Conservation (phyloP, 1,140 invertebrate genomes). For the Diachasma alloeum region DNA sequence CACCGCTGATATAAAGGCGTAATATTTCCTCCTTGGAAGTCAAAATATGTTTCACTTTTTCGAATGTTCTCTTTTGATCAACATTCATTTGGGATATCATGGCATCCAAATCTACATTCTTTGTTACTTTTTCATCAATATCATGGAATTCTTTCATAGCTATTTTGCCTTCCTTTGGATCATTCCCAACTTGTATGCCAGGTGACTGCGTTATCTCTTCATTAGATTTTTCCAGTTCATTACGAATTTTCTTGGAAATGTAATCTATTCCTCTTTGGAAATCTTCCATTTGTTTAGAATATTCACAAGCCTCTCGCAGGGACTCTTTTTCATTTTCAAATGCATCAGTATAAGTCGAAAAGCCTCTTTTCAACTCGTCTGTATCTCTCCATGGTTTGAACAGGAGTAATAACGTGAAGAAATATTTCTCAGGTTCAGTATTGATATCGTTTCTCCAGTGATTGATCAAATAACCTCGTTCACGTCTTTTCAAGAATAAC, state of each 20-base stretch:
- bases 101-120: constrained; percentile 19
- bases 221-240: constrained; percentile 21
- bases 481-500: constrained; percentile 38
- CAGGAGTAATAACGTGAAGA: constrained; percentile 33
- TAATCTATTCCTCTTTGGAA: constrained; percentile 33
- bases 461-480: constrained; percentile 40
- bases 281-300: constrained; percentile 37
- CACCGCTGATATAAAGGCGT: constrained; percentile 30
- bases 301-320: constrained; percentile 30
- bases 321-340: constrained; percentile 37
- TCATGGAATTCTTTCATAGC: constrained; percentile 42
- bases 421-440: constrained; percentile 43
- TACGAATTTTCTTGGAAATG: constrained; percentile 36
- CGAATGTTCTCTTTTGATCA: constrained; percentile 32
- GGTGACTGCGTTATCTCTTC: constrained; percentile 18
- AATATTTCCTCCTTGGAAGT: constrained; percentile 15
- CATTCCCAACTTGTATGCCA: neutral
- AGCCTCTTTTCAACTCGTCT: constrained; percentile 11
- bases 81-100: constrained; percentile 34
- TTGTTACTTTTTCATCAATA: constrained; percentile 12
- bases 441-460: constrained; percentile 39
- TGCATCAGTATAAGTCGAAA: constrained; percentile 35
- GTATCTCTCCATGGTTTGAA: constrained; percentile 17
- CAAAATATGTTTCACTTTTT: constrained; percentile 21
- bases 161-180: constrained; percentile 35